These are phyloP conservation scores for Sicus ferrugineus DNA, from an alignment of 2,888 invertebrate genomes.

Conservation along the genomic window DNA sequence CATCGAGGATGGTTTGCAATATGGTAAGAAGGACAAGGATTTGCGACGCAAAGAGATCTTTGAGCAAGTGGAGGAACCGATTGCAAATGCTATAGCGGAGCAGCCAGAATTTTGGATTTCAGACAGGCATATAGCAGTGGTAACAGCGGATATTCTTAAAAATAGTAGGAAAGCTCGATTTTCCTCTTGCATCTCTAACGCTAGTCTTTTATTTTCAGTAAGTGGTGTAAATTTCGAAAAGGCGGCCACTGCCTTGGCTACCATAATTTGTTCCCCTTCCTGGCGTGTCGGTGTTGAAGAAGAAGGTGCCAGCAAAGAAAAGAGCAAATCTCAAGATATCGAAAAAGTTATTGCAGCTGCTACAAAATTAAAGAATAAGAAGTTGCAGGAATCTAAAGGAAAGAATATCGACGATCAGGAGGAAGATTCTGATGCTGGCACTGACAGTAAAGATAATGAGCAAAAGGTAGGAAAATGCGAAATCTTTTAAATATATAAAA, in stretches of 20 bases:
- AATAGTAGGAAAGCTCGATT: constrained; percentile 66
- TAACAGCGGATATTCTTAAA: constrained; percentile 76
- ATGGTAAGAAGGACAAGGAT: constrained; percentile 77
- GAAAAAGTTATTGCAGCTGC: constrained; percentile 52
- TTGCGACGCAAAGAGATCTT: constrained; percentile 75
- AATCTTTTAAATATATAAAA: too few relatives aligned
- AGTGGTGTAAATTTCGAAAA: constrained; percentile 60
- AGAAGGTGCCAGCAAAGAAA: constrained; percentile 39
- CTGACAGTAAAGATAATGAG: constrained; percentile 32
- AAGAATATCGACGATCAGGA: neutral
- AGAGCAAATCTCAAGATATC: constrained; percentile 48
- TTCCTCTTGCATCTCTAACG: neutral
- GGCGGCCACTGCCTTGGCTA: constrained; percentile 65
- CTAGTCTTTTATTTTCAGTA: constrained; percentile 47
- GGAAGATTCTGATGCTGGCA: constrained; percentile 22
- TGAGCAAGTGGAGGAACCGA: constrained; percentile 70
- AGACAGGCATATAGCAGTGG: constrained; percentile 72
- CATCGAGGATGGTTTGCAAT: constrained; percentile 77
- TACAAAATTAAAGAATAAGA: constrained; percentile 50
- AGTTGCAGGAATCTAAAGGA: constrained; percentile 20
- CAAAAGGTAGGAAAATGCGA: constrained; percentile 32
- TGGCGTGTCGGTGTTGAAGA: constrained; percentile 66
- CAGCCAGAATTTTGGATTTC: constrained; percentile 75
- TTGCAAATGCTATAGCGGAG: constrained; percentile 68
- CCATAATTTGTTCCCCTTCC: constrained; percentile 65